These are phyloP conservation scores for Campylorhamphus procurvoides DNA, from an alignment of 2,113 vertebrate genomes.

Conservation along the genomic window DNA sequence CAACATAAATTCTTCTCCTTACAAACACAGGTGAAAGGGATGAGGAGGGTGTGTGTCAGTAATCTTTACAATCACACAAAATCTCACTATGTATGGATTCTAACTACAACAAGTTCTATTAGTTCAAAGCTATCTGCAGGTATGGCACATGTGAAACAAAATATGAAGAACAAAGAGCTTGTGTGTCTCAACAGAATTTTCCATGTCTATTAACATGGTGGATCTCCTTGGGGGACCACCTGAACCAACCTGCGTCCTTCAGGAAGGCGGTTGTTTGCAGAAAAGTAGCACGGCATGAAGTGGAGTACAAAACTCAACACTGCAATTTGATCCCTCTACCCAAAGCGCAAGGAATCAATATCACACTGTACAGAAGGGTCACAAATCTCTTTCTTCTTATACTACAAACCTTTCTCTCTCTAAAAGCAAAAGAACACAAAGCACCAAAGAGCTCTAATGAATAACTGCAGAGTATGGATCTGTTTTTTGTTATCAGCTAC, in stretches of 20 bases:
- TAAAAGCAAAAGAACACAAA: not conserved
- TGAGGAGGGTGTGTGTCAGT: not conserved
- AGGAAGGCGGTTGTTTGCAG: not conserved
- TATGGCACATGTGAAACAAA: not conserved
- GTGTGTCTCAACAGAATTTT: not conserved
- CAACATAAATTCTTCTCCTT: not conserved
- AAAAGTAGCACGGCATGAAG: not conserved
- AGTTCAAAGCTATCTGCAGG: not conserved
- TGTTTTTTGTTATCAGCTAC: constrained; percentile 46
- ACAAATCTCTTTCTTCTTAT: not conserved
- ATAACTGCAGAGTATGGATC: not conserved
- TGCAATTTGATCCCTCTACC: not conserved
- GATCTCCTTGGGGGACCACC: not conserved
- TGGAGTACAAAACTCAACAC: not conserved
- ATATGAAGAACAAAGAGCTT: not conserved
- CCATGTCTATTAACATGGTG: not conserved
- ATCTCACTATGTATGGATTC: not conserved
- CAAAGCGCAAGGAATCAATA: not conserved
- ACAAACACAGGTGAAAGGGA: not conserved
- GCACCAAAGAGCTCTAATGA: not conserved
- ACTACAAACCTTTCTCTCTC: not conserved
- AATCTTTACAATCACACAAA: not conserved
- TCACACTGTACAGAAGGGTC: not conserved
- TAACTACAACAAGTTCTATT: not conserved
- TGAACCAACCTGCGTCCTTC: not conserved